Percentiles rank a stretch among this genome's conserved stretches.
phyloP scores from a whole-genome alignment of 2,113 vertebrate species.

The Apodemus speciosus region DNA sequence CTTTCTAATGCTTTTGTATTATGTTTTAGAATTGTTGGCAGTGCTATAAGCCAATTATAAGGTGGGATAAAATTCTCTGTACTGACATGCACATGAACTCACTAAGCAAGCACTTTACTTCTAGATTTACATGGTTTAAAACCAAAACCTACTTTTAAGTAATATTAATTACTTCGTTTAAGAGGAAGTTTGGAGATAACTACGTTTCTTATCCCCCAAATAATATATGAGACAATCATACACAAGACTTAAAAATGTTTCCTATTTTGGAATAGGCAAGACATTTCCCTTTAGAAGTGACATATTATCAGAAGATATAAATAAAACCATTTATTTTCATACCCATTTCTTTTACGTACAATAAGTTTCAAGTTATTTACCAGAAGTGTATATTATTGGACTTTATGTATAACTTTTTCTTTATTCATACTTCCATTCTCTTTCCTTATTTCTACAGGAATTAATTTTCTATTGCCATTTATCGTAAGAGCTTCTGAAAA shows the following conservation, averaged over 20 bases:
- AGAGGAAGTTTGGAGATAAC: slow-evolving; percentile 54
- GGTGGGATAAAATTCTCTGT: slow-evolving; percentile 52
- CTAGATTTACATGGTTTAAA: slow-evolving; percentile 67
- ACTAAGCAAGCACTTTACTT: slow-evolving; percentile 70
- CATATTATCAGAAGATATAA: background rate
- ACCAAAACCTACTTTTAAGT: slow-evolving; percentile 65
- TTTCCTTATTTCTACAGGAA: slow-evolving; percentile 5
- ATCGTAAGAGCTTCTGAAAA: background rate
- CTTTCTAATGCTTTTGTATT: slow-evolving; percentile 60
- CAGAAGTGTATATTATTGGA: background rate
- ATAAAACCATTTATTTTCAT: background rate
- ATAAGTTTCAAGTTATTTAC: slow-evolving; percentile 28
- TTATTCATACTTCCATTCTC: background rate
- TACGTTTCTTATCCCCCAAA: background rate
- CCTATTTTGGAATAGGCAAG: background rate
- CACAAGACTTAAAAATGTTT: background rate
- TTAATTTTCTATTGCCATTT: slow-evolving; percentile 45
- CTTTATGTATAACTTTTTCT: background rate
- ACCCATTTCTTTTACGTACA: background rate
- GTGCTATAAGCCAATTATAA: slow-evolving; percentile 35
- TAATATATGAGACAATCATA: background rate
- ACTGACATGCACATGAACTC: slow-evolving; percentile 68
- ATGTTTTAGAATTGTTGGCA: slow-evolving; percentile 32
- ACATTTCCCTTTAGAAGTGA: background rate
- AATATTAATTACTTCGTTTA: slow-evolving; percentile 47